A percentile compares a stretch with the other conserved stretches of the same genome.
phyloP scores from a whole-genome alignment of 2,797 vertebrate species.

The Bradypus variegatus region DNA sequence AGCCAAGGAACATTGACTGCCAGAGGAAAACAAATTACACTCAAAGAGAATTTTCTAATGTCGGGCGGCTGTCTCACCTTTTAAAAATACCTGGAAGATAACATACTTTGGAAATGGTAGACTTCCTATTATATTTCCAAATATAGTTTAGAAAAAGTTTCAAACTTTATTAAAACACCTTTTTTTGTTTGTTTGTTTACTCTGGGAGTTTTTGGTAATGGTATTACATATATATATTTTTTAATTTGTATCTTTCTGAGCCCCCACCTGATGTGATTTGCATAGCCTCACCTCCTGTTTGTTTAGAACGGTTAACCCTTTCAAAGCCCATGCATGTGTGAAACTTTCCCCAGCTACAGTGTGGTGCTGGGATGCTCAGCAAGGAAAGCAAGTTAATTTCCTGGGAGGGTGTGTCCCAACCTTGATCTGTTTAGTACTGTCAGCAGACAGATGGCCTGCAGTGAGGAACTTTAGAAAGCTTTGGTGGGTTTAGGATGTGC shows the following conservation, averaged over 20 bases:
- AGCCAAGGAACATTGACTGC: neutral
- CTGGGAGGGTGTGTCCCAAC: neutral
- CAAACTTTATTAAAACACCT: neutral
- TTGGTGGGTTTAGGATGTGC: neutral
- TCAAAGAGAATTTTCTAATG: neutral
- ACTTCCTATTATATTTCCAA: neutral
- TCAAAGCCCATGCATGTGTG: neutral
- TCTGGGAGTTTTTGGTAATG: neutral
- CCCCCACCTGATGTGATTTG: neutral
- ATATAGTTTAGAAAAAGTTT: neutral
- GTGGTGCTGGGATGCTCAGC: neutral
- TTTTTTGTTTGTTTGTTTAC: neutral
- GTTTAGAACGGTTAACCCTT: neutral
- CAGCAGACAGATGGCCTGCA: neutral
- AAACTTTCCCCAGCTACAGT: neutral
- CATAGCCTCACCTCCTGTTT: neutral
- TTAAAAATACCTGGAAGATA: neutral
- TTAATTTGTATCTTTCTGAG: neutral
- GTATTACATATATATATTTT: neutral
- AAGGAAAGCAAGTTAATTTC: fast-evolving
- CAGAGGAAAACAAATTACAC: neutral
- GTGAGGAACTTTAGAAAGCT: neutral
- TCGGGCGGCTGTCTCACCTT: neutral
- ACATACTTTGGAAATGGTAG: neutral
- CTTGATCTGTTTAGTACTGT: fast-evolving